These are phyloP conservation scores for Orthosia incerta DNA, from an alignment of 2,888 invertebrate genomes.

Conservation along the genomic window DNA sequence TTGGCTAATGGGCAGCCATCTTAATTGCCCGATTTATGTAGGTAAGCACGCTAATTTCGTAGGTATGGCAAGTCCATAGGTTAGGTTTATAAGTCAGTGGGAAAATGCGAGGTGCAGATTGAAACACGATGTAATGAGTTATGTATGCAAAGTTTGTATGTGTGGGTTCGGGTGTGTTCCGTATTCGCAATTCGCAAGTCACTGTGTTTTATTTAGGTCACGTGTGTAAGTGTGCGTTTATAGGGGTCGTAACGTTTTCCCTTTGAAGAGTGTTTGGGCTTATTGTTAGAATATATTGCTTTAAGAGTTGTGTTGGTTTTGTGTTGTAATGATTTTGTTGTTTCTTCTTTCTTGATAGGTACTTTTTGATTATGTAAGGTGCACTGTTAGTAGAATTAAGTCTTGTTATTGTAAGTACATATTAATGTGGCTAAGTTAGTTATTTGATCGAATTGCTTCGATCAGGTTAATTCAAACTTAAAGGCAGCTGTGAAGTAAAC, in stretches of 20 bases:
- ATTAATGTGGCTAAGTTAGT: not conserved
- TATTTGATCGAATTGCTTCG: not conserved
- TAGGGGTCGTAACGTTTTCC: conserved; percentile 45
- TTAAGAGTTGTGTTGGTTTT: conserved; percentile 21
- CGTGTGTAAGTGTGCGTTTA: conserved; percentile 31
- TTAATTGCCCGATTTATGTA: too few species aligned
- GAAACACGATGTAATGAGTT: conserved; percentile 32
- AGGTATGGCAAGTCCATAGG: too few species aligned
- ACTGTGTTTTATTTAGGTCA: conserved; percentile 59
- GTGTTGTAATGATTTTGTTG: conserved; percentile 24
- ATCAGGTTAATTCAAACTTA: not conserved
- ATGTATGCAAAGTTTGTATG: conserved; percentile 27
- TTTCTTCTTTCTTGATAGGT: not conserved
- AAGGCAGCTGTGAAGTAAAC: too few species aligned
- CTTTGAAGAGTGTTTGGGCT: conserved; percentile 42
- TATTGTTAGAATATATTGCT: conserved; percentile 41
- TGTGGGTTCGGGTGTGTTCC: conserved; percentile 33
- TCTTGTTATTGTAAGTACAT: not conserved
- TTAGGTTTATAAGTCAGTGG: too few species aligned
- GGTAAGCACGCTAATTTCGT: too few species aligned
- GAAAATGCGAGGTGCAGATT: conserved; percentile 42
- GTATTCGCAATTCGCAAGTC: conserved; percentile 51
- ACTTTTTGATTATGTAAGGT: not conserved
- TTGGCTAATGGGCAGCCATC: too few species aligned
- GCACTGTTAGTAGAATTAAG: not conserved